Evolutionary conservation across 2,888 invertebrate genomes (phyloP).

Genomic region (Acanthosepion esculentum): DNA sequence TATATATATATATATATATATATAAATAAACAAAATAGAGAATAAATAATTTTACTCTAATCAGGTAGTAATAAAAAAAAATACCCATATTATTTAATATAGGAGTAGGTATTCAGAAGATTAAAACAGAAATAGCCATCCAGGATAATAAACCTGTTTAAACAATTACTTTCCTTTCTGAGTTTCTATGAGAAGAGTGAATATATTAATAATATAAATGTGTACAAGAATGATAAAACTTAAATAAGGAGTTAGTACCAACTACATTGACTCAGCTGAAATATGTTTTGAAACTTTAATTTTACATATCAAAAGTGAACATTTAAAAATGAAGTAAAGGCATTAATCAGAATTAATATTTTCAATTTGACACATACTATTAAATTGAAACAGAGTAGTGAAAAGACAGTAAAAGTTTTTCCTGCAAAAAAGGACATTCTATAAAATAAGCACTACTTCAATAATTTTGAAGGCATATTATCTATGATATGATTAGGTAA

Average conservation of each 20-base stretch:
- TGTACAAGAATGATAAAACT: neutral
- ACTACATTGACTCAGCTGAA: neutral
- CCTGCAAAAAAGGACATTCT: neutral
- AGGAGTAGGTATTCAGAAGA: neutral
- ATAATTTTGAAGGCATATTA: neutral
- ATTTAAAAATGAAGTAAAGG: neutral
- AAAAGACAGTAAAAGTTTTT: neutral
- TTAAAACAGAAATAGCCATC: neutral
- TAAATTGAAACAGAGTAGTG: too few species aligned
- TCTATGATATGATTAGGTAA: neutral
- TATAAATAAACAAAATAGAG: neutral
- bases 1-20: neutral
- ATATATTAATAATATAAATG: neutral
- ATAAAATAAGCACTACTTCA: neutral
- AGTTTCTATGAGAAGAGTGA: neutral
- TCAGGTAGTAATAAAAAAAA: neutral
- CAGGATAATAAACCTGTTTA: neutral
- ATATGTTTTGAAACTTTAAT: neutral
- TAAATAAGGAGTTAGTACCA: neutral
- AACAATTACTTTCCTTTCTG: neutral
- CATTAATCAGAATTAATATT: neutral
- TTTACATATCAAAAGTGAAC: neutral
- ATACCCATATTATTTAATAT: neutral
- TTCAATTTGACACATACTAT: neutral
- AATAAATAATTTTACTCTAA: neutral